Conservation (phyloP, 1,140 invertebrate species). For the Drosophila miranda region DNA sequence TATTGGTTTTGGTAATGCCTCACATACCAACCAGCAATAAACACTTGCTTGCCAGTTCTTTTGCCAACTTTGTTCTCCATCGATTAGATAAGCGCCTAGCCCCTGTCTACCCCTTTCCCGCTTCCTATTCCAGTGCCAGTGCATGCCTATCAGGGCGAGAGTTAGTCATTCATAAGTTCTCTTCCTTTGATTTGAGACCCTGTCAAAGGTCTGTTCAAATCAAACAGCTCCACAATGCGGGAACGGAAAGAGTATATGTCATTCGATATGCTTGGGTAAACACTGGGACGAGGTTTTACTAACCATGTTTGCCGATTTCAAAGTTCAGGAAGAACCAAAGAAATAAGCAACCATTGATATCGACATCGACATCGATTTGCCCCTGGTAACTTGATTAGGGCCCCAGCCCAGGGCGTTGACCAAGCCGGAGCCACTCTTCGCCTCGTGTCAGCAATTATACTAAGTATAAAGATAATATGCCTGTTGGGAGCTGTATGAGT, state of each 20-base stretch:
- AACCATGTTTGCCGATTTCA: conserved; percentile 33
- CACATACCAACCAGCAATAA: conserved; percentile 43
- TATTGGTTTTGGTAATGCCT: conserved; percentile 25
- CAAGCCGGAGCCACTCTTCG: conserved; percentile 8
- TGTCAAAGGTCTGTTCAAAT: background rate
- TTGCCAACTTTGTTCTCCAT: conserved; percentile 37
- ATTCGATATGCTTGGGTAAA: conserved; percentile 3
- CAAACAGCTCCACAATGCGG: background rate
- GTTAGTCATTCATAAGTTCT: conserved; percentile 53
- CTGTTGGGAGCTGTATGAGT: background rate
- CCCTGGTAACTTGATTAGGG: conserved; percentile 51
- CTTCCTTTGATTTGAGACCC: background rate
- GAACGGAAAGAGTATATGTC: conserved; percentile 20
- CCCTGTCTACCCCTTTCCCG: conserved; percentile 8
- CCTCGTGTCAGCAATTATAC: conserved; percentile 28
- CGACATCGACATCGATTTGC: conserved; percentile 10
- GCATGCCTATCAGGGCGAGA: conserved; percentile 12
- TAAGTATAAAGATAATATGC: conserved; percentile 40
- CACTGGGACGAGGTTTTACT: background rate
- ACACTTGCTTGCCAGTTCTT: conserved; percentile 54
- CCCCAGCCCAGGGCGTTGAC: conserved; percentile 6
- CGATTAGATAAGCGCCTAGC: conserved; percentile 61
- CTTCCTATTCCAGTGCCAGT: conserved; percentile 8
- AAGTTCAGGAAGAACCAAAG: conserved; percentile 55
- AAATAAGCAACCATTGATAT: conserved; percentile 44